Evolutionary conservation across 1,140 invertebrate genomes (phyloP).

Genomic region (Brevipalpus yothersi): DNA sequence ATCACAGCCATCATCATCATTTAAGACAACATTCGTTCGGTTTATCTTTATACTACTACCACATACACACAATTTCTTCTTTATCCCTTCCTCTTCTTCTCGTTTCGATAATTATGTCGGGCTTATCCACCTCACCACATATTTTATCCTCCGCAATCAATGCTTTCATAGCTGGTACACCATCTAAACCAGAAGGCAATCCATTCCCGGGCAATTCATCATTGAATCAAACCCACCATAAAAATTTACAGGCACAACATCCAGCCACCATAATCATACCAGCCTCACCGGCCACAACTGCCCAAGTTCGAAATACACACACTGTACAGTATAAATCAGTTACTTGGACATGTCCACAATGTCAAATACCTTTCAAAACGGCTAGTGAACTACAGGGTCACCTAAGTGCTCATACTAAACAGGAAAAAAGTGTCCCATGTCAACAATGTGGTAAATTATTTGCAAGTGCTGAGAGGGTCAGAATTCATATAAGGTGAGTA

Average conservation of each 20-base stretch:
- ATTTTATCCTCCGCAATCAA: too few relatives aligned
- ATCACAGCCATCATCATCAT: too few relatives aligned
- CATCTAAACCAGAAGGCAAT: too few relatives aligned
- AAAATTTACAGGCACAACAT: neutral
- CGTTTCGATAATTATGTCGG: too few relatives aligned
- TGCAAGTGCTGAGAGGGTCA: constrained; percentile 13
- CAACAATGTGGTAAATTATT: constrained; percentile 15
- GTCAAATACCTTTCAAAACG: constrained; percentile 15
- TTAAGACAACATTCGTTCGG: too few relatives aligned
- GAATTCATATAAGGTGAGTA: constrained; percentile 12
- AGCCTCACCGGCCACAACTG: constrained; percentile 1
- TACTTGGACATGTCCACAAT: constrained; percentile 16
- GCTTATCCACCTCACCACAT: too few relatives aligned
- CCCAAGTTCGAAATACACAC: neutral
- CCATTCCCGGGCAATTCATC: neutral
- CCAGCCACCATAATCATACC: constrained; percentile 1
- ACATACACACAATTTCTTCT: too few relatives aligned
- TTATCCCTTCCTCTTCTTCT: too few relatives aligned
- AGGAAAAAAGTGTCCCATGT: constrained; percentile 14
- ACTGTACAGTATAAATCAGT: neutral
- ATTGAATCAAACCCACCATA: neutral
- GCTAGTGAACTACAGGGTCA: constrained; percentile 16
- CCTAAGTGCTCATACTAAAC: constrained; percentile 13
- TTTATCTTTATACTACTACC: too few relatives aligned
- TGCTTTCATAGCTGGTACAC: too few relatives aligned